phyloP scores from a whole-genome alignment of 1,140 invertebrate genomes.

The Cydia strobilella region DNA sequence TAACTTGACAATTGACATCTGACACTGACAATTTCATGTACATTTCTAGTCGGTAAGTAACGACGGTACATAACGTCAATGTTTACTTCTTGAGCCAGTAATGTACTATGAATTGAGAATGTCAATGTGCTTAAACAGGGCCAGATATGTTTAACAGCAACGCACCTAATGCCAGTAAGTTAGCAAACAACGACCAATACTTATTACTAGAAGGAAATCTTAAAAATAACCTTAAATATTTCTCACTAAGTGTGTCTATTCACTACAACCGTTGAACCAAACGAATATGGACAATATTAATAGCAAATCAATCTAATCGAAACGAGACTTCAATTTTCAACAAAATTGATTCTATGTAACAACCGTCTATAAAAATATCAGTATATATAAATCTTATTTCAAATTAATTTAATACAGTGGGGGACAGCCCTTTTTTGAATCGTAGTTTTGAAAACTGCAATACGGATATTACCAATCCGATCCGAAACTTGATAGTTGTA shows the following conservation, averaged over 20 bases:
- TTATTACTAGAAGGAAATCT: conserved; percentile 51
- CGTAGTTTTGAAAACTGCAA: neutral
- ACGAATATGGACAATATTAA: conserved; percentile 27
- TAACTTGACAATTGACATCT: no score
- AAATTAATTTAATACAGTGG: conserved; percentile 52
- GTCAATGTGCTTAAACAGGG: neutral
- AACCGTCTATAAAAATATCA: conserved; percentile 73
- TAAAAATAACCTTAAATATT: conserved; percentile 53
- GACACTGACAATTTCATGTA: no score
- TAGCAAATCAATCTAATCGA: conserved; percentile 31
- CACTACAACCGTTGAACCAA: conserved; percentile 32
- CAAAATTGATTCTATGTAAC: conserved; percentile 53
- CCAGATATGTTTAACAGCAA: neutral
- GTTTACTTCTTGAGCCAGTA: no score
- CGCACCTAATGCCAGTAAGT: conserved; percentile 5
- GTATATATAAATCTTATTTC: conserved; percentile 73
- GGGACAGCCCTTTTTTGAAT: neutral
- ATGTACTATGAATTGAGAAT: neutral
- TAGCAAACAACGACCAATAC: conserved; percentile 33
- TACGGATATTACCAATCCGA: neutral
- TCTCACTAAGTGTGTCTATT: conserved; percentile 55
- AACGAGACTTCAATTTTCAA: conserved; percentile 40
- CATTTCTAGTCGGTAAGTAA: no score
- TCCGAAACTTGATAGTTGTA: neutral
- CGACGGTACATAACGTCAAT: no score